Base-by-base conservation (phyloP, 2,113 vertebrate species). In the Platysteira castanea region DNA sequence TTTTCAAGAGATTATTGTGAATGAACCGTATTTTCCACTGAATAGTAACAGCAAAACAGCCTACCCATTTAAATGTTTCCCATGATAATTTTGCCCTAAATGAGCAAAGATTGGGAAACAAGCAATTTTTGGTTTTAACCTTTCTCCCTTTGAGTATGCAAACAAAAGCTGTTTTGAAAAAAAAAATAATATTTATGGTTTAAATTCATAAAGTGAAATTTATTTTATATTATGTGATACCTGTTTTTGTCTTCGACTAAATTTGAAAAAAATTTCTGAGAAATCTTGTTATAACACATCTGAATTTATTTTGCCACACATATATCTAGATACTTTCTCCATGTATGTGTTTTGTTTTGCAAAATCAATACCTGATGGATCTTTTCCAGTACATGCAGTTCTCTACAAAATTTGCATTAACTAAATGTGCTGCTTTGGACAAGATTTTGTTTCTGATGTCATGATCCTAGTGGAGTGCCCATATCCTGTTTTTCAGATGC, bases 1-100 rank as follows among this genome's bases (percentile, higher is more conserved):
- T 91, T 94, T 96, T 89, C 90, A 90, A 92, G 88, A 94, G 93
- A 84, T 93, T 92, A 81, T 89, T 93, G 88, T 93, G 90, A 95
- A 92, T 75, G 90, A 93, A 81, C 64, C 0, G 1, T 84, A 81
- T 92, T 93, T 96, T 92, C 50, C 26, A 21, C 73, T 92, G 71
- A 90, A 89, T 64, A 53, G 47, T 77, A 78, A 78, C 22, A 84
- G 71, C 87, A 84, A 91, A 96, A 59, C 64, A 61, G 44, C 64
- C 35, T 75, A 31, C 49, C 26, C 11, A 52, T 52, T 69, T 87
- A 57, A 91, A 85, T 79, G 41, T 65, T 96, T 93, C 93, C 76
- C 60, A 35, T 92, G 64, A n/a, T 63, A 59, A 59, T 88, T 96
- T 88, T 88, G 10, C 22, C 26, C 56, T 83, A 92, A 90, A 89